Evolutionary conservation across 1,140 invertebrate species (phyloP), one percentile per base, ranked within the genome.

Genomic region (Anagrus nilaparvatae): DNA sequence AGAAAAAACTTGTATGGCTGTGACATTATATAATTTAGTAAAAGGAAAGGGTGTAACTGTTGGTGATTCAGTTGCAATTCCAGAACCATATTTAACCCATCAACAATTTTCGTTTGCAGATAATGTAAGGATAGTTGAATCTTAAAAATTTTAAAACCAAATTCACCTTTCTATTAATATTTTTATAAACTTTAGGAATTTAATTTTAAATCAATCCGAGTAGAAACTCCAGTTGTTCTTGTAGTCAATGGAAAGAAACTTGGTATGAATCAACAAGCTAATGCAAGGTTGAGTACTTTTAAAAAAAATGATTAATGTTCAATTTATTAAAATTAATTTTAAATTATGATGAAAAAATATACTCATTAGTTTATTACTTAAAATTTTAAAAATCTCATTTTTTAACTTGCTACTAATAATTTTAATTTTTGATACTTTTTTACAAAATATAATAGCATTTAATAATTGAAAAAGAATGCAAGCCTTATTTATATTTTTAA

Each of bases 21-120:
- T 89, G 27, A 85, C 80, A 1, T 75, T 90, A 23, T 91, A 88
- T 63, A 91, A 91, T 69, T 74, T 88, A 58, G 82, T 82, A 17
- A 73, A 79, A 58, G 83, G 82, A 4, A 76, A 77, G 59, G 87
- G 86, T 27, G 79, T 87, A 31, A 87, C 85, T 41, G 83, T 90
- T 39, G 87, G 86, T 2, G 86, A 92, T 67, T 76, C 79, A 23
- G 79, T 92, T 9, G 79, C 81, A 3, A 79, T 91, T 47, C 80
- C 84, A 1, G 82, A 87, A 57, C 88, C 88, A 0, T 74, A 63
- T 52, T 52, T 86, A n/a, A 73, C 71, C 16, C 54, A 69, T 44
- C 74, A 84, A 24, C 61, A 72, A 48, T 76, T 84, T 55, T 67
- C 60, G 14, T 75, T 76, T 54, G 67, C 69, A 47, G 65, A 71